Base-by-base conservation (phyloP, 2,113 vertebrate genomes). In the Takifugu flavidus region DNA sequence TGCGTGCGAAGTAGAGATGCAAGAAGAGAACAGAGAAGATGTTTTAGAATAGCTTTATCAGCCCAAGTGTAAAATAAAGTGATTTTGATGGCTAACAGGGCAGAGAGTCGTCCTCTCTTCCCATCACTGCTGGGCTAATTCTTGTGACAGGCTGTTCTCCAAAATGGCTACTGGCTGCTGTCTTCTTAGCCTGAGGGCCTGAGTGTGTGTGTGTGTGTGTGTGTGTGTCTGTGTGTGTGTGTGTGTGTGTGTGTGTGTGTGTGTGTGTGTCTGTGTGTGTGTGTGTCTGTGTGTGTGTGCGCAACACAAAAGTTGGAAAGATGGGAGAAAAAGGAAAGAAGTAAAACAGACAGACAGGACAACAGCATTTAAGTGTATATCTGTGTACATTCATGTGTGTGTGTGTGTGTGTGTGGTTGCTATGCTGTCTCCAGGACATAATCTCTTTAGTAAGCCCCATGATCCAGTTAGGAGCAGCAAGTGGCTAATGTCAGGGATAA, bases 391-490 rank as follows among this genome's bases (percentile, higher is more conserved):
- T 20, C 20, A 20, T 63, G 39, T 58, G 49, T 56, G 65, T 56
- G 58, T 59, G 59, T 68, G 44, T 54, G 53, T 53, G 74, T 74
- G 70, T 53, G 68, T 47, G 77, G 81, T 84, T 77, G 75, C 78
- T 80, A 78, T 79, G 78, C 59, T 79, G 90, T 90, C 89, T 90
- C 82, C 73, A 83, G 89, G 84, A 79, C 83, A 88, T 96, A 94
- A 96, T 95, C 94, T 93, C 91, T 94, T 96, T 95, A 95, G 82
- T 91, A 92, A 92, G 83, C 88, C 89, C 89, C 90, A 83, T 95
- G 96, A 98, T 97, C 93, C 91, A 87, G 90, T 98, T 97, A 95
- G 85, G 67, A 82, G 88, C 86, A 89, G 89, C 88, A 90, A 92
- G 92, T 84, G 91, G 93, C 80, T 89, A 92, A 94, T 88, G 94